Percentiles rank a stretch among this genome's conserved stretches.
These are phyloP conservation scores for Imbricaverruca yamaguchii DNA, from an alignment of 2,888 invertebrate species.

Conservation along the genomic window DNA sequence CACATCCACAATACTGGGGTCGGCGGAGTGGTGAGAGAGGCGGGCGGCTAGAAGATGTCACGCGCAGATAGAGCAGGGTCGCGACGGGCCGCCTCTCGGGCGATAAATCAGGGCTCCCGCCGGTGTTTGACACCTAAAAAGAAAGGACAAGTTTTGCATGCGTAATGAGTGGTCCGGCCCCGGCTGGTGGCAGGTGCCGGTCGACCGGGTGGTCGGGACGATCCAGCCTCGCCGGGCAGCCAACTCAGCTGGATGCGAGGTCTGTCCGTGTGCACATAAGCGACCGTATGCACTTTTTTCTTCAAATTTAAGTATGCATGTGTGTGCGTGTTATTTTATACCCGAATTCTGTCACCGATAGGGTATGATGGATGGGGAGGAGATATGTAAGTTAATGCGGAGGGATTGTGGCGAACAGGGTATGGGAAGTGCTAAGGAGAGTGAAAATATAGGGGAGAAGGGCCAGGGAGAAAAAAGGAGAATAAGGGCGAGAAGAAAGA, in stretches of 20 bases:
- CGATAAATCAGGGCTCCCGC: background rate
- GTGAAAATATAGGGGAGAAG: background rate
- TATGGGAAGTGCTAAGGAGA: background rate
- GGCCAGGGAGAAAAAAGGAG: constrained; percentile 23
- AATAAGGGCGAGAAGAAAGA: constrained; percentile 36
- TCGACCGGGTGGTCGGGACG: constrained; percentile 12
- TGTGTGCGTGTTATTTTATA: constrained; percentile 7
- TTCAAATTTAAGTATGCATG: constrained; percentile 8
- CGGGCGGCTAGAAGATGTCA: background rate
- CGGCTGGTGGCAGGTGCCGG: background rate
- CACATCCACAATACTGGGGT: too few species aligned
- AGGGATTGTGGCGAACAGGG: too few species aligned
- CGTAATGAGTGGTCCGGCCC: constrained; percentile 8
- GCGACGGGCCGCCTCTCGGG: background rate
- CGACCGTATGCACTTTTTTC: too few species aligned
- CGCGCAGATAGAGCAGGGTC: background rate
- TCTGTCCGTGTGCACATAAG: too few species aligned
- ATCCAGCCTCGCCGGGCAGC: constrained; percentile 1
- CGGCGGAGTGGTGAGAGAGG: too few species aligned
- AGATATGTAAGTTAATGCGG: too few species aligned
- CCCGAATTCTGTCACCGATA: background rate
- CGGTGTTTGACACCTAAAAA: constrained; percentile 8
- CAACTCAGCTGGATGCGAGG: too few species aligned
- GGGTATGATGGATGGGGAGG: background rate
- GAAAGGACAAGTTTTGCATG: constrained; percentile 24